Percentiles rank a stretch among this genome's conserved stretches.
Evolutionary conservation across 2,888 invertebrate genomes (phyloP).

Genomic region (Ornithoptera alexandrae): DNA sequence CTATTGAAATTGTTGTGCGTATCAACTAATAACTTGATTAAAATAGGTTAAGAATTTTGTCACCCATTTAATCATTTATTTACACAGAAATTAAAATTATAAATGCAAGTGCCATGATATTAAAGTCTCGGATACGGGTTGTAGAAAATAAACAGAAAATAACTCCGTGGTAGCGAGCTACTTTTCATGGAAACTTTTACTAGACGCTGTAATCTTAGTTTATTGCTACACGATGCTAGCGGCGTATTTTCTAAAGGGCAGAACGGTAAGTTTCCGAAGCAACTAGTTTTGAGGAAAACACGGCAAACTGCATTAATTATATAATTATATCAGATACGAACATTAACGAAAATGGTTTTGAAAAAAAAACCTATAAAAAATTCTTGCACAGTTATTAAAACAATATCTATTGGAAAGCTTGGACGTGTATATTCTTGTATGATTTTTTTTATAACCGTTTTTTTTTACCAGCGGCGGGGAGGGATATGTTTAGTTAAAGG

Average conservation of each 20-base stretch:
- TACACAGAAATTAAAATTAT: background rate
- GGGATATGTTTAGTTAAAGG: no score
- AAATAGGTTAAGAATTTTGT: no score
- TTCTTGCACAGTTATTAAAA: background rate
- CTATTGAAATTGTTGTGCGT: no score
- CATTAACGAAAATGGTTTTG: background rate
- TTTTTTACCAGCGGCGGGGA: no score
- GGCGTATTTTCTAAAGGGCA: background rate
- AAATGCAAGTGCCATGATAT: background rate
- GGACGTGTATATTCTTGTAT: no score
- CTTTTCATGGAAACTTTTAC: background rate
- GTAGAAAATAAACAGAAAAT: background rate
- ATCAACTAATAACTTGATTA: no score
- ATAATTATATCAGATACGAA: background rate
- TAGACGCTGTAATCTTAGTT: background rate
- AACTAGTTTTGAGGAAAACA: conserved; percentile 1
- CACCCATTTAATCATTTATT: background rate
- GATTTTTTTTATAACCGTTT: no score
- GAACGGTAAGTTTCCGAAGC: background rate
- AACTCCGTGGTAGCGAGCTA: background rate
- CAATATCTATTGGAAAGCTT: no score
- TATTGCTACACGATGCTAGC: background rate
- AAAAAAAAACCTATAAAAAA: no score
- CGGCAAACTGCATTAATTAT: conserved; percentile 1
- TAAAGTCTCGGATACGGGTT: background rate